phyloP scores from a whole-genome alignment of 2,797 vertebrate species.

The Cryptoblepharus egeriae region DNA sequence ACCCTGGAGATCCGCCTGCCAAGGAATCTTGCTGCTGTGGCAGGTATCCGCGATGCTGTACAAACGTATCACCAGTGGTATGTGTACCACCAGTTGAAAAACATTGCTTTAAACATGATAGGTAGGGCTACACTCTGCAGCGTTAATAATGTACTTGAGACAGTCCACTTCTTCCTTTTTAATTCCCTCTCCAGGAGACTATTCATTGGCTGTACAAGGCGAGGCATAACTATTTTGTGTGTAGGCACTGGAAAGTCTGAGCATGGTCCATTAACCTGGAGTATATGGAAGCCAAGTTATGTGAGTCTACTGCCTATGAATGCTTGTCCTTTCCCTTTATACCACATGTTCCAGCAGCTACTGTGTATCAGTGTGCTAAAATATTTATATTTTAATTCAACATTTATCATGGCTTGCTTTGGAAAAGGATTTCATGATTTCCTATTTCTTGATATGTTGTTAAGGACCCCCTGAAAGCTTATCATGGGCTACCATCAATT shows the following conservation, averaged over 20 bases:
- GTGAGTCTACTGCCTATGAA: background rate
- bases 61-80: too few relatives aligned
- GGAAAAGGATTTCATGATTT: background rate
- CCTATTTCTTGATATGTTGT: background rate
- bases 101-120: background rate
- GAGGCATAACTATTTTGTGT: background rate
- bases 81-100: too few relatives aligned
- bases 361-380: background rate
- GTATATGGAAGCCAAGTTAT: background rate
- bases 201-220: background rate
- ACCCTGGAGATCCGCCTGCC: too few relatives aligned
- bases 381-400: background rate
- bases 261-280: background rate
- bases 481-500: background rate
- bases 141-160: background rate
- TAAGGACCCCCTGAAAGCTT: background rate
- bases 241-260: background rate
- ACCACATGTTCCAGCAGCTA: background rate
- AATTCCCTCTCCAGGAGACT: background rate
- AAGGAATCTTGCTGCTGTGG: too few relatives aligned
- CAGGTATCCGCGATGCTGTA: too few relatives aligned
- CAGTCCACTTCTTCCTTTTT: background rate
- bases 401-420: background rate
- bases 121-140: background rate
- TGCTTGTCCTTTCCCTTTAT: background rate